Evolutionary conservation across 2,888 invertebrate species (phyloP), one percentile per base, ranked within the genome.

Genomic region (Drosophila antonietae): DNA sequence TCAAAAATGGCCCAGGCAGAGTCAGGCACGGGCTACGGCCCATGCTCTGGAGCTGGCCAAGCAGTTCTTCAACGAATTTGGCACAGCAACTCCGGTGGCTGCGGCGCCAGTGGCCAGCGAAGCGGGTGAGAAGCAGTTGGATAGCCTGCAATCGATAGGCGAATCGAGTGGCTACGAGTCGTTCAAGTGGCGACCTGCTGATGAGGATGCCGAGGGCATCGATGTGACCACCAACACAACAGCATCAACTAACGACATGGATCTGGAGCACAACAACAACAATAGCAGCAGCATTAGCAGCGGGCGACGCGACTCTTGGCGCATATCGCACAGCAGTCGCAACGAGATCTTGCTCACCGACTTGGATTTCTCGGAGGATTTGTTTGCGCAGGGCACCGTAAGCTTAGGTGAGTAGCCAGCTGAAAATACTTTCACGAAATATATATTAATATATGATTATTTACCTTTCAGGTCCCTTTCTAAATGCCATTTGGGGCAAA

Each of bases 401-500:
- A 92, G 90, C 78, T 91, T 93, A 75, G 93, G 93, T 93, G 76
- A 70, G 78, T 15, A 15, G 9, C 1, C 0, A 41, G 23, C 1
- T 15, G 6, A 2, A 2, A 7, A 44, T 20, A 37, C 39, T 46
- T 12, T 9, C 8, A 51, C 8, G 2, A 10, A 12, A 18, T 12
- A 15, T 23, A 15, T 18, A 12, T 12, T 31, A 1, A 39, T 12
- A 10, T 8, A 60, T n/a, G 12, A 33, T 10, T 10, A 10, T 44
- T 31, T 23, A 39, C n/a, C 28, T 74, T 28, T 31, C 91, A 94
- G 96, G 98, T 94, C 95, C 97, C 64, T 97, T 99, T 91, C 93
- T 99, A 74, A 96, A 95, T 86, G 95, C 96, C 69, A 93, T 98
- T 61, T 94, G 98, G 84, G 95, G 95, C 80, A 97, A 97, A 92